Evolutionary conservation across 53 echinoderm and acorn worm species (phyloP), one percentile per base, ranked within the genome.

Genomic region (Holothuria scabra): DNA sequence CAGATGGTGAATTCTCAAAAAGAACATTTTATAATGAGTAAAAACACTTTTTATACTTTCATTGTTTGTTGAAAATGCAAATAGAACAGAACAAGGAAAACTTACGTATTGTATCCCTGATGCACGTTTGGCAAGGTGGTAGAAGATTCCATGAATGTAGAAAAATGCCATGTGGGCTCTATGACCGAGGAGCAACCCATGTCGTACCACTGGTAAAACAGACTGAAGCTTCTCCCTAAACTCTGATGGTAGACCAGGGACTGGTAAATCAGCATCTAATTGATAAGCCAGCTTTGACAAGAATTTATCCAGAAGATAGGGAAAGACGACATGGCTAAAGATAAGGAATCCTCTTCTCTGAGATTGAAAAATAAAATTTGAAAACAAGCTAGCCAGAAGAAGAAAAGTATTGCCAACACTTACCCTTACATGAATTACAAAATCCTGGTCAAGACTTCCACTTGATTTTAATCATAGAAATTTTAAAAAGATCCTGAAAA

Each of bases 61-160:
- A n/a, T n/a, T n/a, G n/a, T n/a, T n/a, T n/a, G n/a, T n/a, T n/a
- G n/a, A n/a, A n/a, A n/a, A n/a, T n/a, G n/a, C n/a, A 41, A 41
- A 41, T 10, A 41, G 10, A 41, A 41, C 41, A 64, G 18, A 52
- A 52, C 1, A 14, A 10, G 48, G 10, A 30, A 26, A 61, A 93
- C 96, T 91, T 84, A 96, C 96, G 90, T 96, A 99, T 23, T 92
- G 89, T 21, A 99, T 86, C 65, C 92, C 94, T 13, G 99, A 90
- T 46, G 87, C 60, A 3, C 99, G 79, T 80, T 99, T 99, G 8
- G 94, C 88, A 29, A 99, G 55, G 64, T 99, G 99, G 66, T 99
- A 99, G 68, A 99, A 99, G 16, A 91, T 56, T 2, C 94, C 94
- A 12, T 78, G 70, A 7, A 99, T 72, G 60, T 99, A 99, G 79